Conservation (phyloP, 2,113 vertebrate species). For the Etia nguti region DNA sequence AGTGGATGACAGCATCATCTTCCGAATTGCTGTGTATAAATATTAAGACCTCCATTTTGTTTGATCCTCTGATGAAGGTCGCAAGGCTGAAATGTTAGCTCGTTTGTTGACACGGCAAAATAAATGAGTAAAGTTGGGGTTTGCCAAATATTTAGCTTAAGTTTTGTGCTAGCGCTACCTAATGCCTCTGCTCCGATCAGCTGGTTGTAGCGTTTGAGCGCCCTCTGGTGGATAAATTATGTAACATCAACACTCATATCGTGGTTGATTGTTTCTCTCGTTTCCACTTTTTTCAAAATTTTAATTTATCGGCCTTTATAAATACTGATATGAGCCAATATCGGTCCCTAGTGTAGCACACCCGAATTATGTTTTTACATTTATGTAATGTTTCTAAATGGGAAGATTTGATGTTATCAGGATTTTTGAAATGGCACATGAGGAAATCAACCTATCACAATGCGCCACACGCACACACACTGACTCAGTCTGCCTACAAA, state of each 20-base stretch:
- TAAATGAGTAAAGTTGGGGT: not conserved
- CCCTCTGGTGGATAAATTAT: not conserved
- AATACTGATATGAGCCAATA: not conserved
- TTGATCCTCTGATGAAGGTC: too few species aligned
- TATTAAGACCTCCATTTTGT: not conserved
- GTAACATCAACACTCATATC: not conserved
- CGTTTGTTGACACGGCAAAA: accelerated
- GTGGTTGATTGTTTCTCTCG: not conserved
- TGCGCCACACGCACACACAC: not conserved
- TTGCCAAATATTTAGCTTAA: not conserved
- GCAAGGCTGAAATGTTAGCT: too few species aligned
- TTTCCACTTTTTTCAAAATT: not conserved
- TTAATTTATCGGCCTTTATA: not conserved
- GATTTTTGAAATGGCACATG: not conserved
- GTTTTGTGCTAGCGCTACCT: not conserved
- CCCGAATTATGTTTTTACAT: not conserved
- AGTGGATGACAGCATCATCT: too few species aligned
- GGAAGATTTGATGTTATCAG: not conserved
- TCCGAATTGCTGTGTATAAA: not conserved
- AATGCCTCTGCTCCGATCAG: not conserved
- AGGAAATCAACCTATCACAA: not conserved
- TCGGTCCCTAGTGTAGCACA: not conserved
- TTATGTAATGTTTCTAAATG: not conserved
- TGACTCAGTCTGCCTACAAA: not conserved
- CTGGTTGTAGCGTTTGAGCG: not conserved